Evolutionary conservation across 2,113 vertebrate genomes (phyloP).

Genomic region (Aphyosemion australe): DNA sequence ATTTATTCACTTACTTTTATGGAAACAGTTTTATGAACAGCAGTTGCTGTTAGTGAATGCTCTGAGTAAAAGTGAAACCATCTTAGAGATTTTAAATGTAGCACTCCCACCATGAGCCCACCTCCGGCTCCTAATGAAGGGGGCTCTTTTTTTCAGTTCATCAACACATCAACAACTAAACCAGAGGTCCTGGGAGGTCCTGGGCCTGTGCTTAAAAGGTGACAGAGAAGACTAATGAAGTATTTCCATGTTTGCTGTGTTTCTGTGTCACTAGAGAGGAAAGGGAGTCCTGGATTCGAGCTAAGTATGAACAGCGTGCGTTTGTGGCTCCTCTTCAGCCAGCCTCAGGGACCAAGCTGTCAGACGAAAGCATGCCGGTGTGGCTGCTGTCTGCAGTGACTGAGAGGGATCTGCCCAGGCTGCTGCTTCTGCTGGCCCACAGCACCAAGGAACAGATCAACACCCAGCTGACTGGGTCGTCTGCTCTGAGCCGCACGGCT

Average conservation of each 20-base stretch:
- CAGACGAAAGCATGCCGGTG: slow-evolving; percentile 67
- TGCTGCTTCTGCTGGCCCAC: slow-evolving; percentile 92
- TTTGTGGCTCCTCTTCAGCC: slow-evolving; percentile 85
- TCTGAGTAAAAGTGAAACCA: too few relatives aligned
- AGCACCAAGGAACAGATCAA: slow-evolving; percentile 90
- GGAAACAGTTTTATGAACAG: too few relatives aligned
- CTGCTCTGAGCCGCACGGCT: slow-evolving; percentile 76
- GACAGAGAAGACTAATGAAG: too few relatives aligned
- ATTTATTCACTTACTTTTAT: too few relatives aligned
- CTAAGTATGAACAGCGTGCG: slow-evolving; percentile 91
- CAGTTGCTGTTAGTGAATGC: too few relatives aligned
- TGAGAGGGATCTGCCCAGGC: slow-evolving; percentile 83
- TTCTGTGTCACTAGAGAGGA: slow-evolving; percentile 82
- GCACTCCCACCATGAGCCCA: too few relatives aligned
- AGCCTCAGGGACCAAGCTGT: slow-evolving; percentile 57
- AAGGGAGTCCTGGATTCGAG: slow-evolving; percentile 92
- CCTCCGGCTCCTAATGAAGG: too few relatives aligned
- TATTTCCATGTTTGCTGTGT: neutral
- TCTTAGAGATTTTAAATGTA: too few relatives aligned
- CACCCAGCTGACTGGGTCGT: slow-evolving; percentile 51
- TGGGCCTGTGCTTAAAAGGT: too few relatives aligned
- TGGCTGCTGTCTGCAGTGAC: slow-evolving; percentile 84
- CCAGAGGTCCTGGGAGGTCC: too few relatives aligned
- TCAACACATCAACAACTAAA: too few relatives aligned
- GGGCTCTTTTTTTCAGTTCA: too few relatives aligned